phyloP scores from a whole-genome alignment of 2,888 invertebrate species.

The Polylopha cassiicola region DNA sequence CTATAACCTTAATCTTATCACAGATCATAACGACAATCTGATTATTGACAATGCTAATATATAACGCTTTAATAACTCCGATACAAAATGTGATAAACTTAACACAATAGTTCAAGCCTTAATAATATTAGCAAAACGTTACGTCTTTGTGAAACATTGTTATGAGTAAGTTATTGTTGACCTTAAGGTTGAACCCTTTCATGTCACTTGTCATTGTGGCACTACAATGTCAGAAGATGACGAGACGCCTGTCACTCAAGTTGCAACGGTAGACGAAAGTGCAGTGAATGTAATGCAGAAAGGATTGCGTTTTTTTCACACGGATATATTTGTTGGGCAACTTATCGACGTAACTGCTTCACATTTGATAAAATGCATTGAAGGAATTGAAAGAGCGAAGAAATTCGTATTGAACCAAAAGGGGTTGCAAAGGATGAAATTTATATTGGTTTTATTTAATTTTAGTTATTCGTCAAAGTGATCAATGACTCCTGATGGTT shows the following conservation, averaged over 20 bases:
- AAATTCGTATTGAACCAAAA: too few relatives aligned
- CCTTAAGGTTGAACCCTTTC: slow-evolving; percentile 43
- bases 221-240: slow-evolving; percentile 39
- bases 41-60: slow-evolving; percentile 42
- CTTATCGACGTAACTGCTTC: slow-evolving; percentile 16
- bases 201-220: slow-evolving; percentile 28
- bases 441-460: too few relatives aligned
- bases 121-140: slow-evolving; percentile 41
- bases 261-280: slow-evolving; percentile 45
- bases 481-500: too few relatives aligned
- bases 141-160: slow-evolving; percentile 38
- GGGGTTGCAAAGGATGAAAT: too few relatives aligned
- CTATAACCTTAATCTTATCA: slow-evolving; percentile 20
- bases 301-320: slow-evolving; percentile 13
- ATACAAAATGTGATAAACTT: slow-evolving; percentile 40
- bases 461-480: too few relatives aligned
- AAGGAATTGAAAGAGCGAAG: too few relatives aligned
- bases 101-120: slow-evolving; percentile 32
- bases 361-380: too few relatives aligned
- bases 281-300: slow-evolving; percentile 37
- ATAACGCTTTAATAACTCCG: slow-evolving; percentile 31
- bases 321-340: slow-evolving; percentile 13
- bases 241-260: slow-evolving; percentile 26
- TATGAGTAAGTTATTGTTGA: slow-evolving; percentile 42
- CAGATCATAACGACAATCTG: slow-evolving; percentile 33